phyloP scores from a whole-genome alignment of 1,140 invertebrate species.

The Asobara japonica region DNA sequence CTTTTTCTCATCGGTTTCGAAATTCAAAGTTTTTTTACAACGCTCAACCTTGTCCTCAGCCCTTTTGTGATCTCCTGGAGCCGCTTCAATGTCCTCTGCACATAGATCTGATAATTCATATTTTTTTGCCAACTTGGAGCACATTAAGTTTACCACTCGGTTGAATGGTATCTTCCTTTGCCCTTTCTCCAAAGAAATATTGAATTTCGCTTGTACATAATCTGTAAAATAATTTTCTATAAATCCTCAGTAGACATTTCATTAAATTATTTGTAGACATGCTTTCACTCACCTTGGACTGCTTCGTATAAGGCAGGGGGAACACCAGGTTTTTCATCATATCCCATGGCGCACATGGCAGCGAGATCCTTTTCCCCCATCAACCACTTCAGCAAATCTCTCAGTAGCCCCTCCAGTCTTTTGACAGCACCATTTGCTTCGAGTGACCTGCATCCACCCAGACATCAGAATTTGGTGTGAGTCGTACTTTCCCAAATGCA shows the following conservation, averaged over 20 bases:
- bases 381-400: not conserved
- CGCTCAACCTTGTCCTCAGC: not conserved
- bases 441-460: not conserved
- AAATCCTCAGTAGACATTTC: not conserved
- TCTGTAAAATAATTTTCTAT: not conserved
- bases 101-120: not conserved
- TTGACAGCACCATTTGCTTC: not conserved
- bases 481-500: not conserved
- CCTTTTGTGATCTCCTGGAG: not conserved
- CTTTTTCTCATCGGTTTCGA: too few relatives aligned
- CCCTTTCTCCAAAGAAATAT: not conserved
- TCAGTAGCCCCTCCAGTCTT: not conserved
- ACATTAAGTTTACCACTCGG: not conserved
- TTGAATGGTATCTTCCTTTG: not conserved
- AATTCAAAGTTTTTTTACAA: too few relatives aligned
- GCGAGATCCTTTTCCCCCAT: not conserved
- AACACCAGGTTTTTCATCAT: not conserved
- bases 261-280: not conserved
- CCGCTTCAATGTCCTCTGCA: not conserved
- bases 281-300: not conserved
- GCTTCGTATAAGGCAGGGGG: not conserved
- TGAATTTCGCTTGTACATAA: not conserved
- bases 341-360: not conserved
- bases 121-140: not conserved
- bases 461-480: not conserved